Evolutionary conservation across 2,888 invertebrate species (phyloP), one percentile per base, ranked within the genome.

Genomic region (Dryocosmus kuriphilus): DNA sequence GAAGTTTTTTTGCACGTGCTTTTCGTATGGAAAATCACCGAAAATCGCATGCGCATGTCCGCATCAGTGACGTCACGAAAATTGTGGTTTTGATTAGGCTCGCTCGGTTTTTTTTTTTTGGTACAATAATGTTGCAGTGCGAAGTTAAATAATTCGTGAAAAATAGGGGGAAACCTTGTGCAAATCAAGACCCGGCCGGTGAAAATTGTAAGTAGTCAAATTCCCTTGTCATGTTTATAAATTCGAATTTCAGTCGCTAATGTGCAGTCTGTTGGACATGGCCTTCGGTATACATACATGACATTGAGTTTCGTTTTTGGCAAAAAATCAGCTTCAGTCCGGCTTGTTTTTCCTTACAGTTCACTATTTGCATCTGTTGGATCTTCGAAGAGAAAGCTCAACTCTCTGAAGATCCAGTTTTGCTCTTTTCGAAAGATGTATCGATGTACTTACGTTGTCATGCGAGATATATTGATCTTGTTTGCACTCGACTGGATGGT

Each of bases 21-120:
- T 86, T 75, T 77, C 76, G 85, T 86, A 88, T 91, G 91, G 91
- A 91, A 91, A 91, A 91, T 90, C 91, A 91, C 91, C 89, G 89
- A 90, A 90, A 89, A 88, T 86, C 81, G 81, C 84, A 84, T 90
- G 91, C 91, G 91, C 91, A 91, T 91, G 91, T 86, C 86, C 89
- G 85, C 85, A 77, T 85, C 87, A 88, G 88, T 91, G 91, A 91
- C 91, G 91, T 91, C 91, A 91, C 89, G 89, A 89, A 89, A 89
- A 88, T 90, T 88, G 90, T 90, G 89, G 87, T 90, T 88, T 89
- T 89, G 88, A 90, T 89, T 88, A 89, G 77, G 61, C 77, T 75
- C 46, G 35, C 57, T 46, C 65, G 57, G 79, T 78, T 65, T 77
- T 79, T 79, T 79, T 80, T 74, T 61, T 81, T 71, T 63, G 62